Conservation (phyloP, 2,113 vertebrate species). For the Pyxicephalus adspersus region DNA sequence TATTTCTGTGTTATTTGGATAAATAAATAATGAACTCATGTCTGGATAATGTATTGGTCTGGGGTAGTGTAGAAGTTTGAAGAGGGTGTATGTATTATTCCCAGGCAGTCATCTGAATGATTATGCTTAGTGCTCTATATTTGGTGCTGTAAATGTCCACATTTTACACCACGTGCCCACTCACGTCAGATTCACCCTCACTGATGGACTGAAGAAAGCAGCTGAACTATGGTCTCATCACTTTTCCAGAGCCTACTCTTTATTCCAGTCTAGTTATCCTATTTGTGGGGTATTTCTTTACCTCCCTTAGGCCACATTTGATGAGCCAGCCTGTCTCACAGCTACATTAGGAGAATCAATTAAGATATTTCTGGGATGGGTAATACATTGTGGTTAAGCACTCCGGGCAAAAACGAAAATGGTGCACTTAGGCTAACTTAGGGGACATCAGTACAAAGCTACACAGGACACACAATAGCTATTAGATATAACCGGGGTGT, state of each 20-base stretch:
- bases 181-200: conserved; percentile 12
- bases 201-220: conserved; percentile 19
- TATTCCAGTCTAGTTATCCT: neutral
- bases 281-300: neutral
- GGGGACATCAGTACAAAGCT: too few relatives aligned
- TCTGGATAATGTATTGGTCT: neutral
- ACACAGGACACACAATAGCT: too few relatives aligned
- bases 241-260: neutral
- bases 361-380: too few relatives aligned
- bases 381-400: too few relatives aligned
- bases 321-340: neutral
- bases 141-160: neutral
- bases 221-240: neutral
- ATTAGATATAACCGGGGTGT: too few relatives aligned
- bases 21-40: neutral
- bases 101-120: too few relatives aligned
- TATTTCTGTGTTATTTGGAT: too few relatives aligned
- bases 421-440: too few relatives aligned
- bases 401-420: too few relatives aligned
- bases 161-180: conserved; percentile 1
- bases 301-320: neutral
- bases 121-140: neutral
- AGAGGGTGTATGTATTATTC: too few relatives aligned
- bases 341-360: too few relatives aligned
- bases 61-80: too few relatives aligned